Conservation (phyloP, 2,888 invertebrate species). For the Leptinotarsa haldemani region DNA sequence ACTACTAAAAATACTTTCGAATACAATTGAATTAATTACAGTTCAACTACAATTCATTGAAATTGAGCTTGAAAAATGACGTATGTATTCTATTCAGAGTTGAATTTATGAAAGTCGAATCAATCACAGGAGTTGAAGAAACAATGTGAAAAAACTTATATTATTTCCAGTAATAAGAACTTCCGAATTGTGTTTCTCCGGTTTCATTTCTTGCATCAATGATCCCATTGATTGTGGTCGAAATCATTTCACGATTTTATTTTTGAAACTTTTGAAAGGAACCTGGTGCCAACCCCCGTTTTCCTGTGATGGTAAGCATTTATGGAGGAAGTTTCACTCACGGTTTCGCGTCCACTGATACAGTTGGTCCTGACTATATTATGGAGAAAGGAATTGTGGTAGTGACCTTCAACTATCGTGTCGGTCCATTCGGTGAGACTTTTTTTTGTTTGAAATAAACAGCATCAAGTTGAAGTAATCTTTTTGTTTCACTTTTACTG, state of each 20-base stretch:
- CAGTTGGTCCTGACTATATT: slow-evolving; percentile 54
- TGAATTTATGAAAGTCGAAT: too few species aligned
- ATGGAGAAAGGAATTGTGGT: slow-evolving; percentile 69
- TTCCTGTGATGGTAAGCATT: slow-evolving; percentile 61
- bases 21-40: too few species aligned
- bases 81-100: too few species aligned
- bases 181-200: too few species aligned
- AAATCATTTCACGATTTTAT: not conserved
- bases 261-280: not conserved
- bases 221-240: not conserved
- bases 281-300: slow-evolving; percentile 19
- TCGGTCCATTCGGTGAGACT: slow-evolving; percentile 52
- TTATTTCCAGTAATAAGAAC: too few species aligned
- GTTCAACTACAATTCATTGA: too few species aligned
- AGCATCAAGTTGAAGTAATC: too few species aligned
- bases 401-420: slow-evolving; percentile 52
- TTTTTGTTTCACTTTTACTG: too few species aligned
- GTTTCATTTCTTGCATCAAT: not conserved
- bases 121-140: too few species aligned
- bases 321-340: slow-evolving; percentile 62
- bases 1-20: too few species aligned
- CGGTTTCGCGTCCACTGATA: slow-evolving; percentile 32
- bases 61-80: too few species aligned
- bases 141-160: too few species aligned
- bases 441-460: slow-evolving; percentile 69